A percentile compares a stretch with the other conserved stretches of the same genome.
phyloP scores from a whole-genome alignment of 2,797 vertebrate species.

The Petrocephalus sullivani region DNA sequence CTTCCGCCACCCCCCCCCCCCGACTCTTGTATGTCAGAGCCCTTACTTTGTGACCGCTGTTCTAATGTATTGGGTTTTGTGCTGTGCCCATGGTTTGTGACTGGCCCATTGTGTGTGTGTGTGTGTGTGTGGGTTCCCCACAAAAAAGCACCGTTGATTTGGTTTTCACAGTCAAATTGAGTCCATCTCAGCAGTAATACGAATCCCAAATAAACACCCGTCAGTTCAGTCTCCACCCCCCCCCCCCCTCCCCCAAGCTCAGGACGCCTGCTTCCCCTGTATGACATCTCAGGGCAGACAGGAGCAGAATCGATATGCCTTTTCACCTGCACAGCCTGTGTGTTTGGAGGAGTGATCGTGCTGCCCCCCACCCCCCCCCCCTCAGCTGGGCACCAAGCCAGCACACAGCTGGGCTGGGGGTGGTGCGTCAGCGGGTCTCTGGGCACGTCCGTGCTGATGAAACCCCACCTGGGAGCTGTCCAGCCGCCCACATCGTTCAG shows the following conservation, averaged over 20 bases:
- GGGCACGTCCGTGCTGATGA: neutral
- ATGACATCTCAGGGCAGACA: neutral
- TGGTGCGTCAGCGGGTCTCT: neutral
- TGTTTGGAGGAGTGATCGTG: neutral
- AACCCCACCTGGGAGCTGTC: neutral
- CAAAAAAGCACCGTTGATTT: constrained; percentile 21
- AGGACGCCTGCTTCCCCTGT: neutral
- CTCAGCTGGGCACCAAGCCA: neutral
- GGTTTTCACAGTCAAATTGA: constrained; percentile 28
- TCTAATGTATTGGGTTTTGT: neutral
- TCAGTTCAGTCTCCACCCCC: neutral
- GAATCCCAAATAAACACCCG: constrained; percentile 27
- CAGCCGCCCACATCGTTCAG: neutral
- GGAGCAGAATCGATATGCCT: neutral
- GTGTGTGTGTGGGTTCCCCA: neutral
- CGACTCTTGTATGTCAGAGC: neutral
- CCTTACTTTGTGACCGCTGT: neutral
- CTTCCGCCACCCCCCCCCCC: neutral
- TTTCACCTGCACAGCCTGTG: neutral
- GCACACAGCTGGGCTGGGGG: neutral
- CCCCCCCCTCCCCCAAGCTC: neutral
- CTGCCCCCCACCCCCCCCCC: neutral
- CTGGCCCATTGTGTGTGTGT: constrained; percentile 1
- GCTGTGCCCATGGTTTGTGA: neutral
- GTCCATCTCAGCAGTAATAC: constrained; percentile 5